Conservation (phyloP, 2,113 vertebrate species). For the Tenebrosternarchus preto region DNA sequence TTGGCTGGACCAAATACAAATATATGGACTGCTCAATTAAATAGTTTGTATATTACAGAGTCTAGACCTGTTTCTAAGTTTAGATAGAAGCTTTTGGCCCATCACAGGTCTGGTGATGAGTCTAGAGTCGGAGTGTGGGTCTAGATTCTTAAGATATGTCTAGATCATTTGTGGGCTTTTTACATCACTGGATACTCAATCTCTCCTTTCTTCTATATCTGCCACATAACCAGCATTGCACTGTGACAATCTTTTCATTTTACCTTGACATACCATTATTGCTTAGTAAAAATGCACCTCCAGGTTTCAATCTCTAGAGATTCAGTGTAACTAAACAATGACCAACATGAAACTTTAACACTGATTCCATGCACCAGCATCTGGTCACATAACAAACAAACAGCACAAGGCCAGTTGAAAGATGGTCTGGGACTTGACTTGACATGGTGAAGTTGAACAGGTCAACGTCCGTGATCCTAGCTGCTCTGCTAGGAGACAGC, state of each 20-base stretch:
- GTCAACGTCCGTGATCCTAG: constrained; percentile 6
- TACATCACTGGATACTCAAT: too few relatives aligned
- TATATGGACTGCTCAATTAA: constrained; percentile 12
- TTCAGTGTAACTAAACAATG: background rate
- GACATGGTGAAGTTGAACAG: constrained; percentile 5
- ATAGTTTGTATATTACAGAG: background rate
- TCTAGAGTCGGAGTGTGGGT: too few relatives aligned
- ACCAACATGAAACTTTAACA: background rate
- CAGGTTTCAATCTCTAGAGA: too few relatives aligned
- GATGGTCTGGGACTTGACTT: background rate
- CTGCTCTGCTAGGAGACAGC: constrained; percentile 1
- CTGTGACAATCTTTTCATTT: too few relatives aligned
- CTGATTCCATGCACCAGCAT: background rate
- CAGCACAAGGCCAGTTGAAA: background rate
- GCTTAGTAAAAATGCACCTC: background rate
- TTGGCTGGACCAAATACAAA: constrained; percentile 18
- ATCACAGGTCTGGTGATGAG: background rate
- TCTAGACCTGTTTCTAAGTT: background rate
- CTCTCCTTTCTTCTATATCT: too few relatives aligned
- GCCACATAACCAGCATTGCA: too few relatives aligned
- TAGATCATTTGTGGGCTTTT: too few relatives aligned
- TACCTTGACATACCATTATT: too few relatives aligned
- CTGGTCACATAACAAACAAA: background rate
- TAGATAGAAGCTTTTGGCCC: background rate
- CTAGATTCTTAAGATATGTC: too few relatives aligned